Conservation (phyloP, 2,797 vertebrate genomes). For the Amblyopsis hoosieri region DNA sequence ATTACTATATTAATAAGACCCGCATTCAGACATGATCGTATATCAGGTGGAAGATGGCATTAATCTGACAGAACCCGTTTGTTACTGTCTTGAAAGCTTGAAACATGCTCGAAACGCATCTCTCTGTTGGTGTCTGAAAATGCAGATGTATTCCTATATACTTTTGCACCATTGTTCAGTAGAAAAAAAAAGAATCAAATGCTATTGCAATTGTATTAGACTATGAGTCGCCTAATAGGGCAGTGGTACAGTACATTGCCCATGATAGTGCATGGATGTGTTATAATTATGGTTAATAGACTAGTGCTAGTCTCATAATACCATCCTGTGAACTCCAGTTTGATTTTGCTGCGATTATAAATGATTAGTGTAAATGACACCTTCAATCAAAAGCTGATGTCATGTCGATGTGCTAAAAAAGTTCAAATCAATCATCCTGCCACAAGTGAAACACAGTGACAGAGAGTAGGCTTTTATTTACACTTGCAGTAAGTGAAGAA, state of each 20-base stretch:
- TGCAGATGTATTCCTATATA: slow-evolving; percentile 35
- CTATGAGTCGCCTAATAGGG: slow-evolving; percentile 1
- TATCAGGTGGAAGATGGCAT: slow-evolving; percentile 57
- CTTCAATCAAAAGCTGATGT: too few relatives aligned
- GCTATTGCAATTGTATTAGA: neutral
- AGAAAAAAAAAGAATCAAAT: slow-evolving; percentile 20
- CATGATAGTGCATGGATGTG: too few relatives aligned
- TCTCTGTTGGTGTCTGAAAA: slow-evolving; percentile 28
- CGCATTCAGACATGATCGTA: slow-evolving; percentile 48
- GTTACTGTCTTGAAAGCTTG: slow-evolving; percentile 29
- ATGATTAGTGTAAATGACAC: too few relatives aligned
- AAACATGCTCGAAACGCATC: slow-evolving; percentile 19
- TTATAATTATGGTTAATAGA: too few relatives aligned
- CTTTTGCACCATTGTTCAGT: slow-evolving; percentile 21
- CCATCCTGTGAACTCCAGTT: too few relatives aligned
- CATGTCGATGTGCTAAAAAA: too few relatives aligned
- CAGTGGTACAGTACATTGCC: neutral
- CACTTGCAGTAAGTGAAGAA: too few relatives aligned
- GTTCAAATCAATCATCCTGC: too few relatives aligned
- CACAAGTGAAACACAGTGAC: too few relatives aligned
- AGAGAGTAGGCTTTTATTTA: too few relatives aligned
- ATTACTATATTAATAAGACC: slow-evolving; percentile 74
- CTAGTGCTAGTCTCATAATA: too few relatives aligned
- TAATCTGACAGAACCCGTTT: slow-evolving; percentile 49
- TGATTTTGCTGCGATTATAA: too few relatives aligned